Conservation (phyloP, 2,113 vertebrate genomes). For the Tichodroma muraria region DNA sequence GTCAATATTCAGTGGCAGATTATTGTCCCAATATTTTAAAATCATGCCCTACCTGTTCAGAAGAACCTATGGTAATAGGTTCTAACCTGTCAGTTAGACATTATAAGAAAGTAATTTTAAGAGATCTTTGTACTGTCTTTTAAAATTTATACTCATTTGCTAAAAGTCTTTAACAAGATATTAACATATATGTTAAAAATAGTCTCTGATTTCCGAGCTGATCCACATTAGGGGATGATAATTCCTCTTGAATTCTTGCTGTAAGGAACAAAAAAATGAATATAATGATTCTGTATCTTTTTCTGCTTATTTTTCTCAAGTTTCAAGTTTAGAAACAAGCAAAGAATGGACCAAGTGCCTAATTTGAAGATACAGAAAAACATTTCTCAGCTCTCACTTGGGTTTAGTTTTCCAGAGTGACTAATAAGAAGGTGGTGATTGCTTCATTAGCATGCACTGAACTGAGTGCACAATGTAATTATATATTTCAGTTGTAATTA, state of each 20-base stretch:
- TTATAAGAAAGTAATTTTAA: not conserved
- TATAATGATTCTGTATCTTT: not conserved
- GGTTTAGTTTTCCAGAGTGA: constrained; percentile 30
- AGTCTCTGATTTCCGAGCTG: not conserved
- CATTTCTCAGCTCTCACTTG: not conserved
- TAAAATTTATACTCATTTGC: not conserved
- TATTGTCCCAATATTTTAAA: not conserved
- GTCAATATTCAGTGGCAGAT: not conserved
- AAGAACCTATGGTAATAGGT: no score
- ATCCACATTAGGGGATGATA: not conserved
- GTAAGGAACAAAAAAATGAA: not conserved
- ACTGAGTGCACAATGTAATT: constrained; percentile 24
- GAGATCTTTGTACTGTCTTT: not conserved
- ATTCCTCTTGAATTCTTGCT: not conserved
- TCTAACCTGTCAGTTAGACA: no score
- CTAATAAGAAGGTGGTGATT: constrained; percentile 48
- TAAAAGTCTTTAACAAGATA: not conserved
- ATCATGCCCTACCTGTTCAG: not conserved
- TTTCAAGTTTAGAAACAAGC: not conserved
- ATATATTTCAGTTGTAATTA: constrained; percentile 47
- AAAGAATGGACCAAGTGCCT: not conserved
- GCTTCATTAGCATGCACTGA: constrained; percentile 48
- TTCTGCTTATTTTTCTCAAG: not conserved
- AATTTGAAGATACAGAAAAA: not conserved
- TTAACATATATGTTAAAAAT: not conserved